A percentile compares a stretch with the other conserved stretches of the same genome.
Evolutionary conservation across 1,140 invertebrate species (phyloP).

Genomic region (Cotesia glomerata): DNA sequence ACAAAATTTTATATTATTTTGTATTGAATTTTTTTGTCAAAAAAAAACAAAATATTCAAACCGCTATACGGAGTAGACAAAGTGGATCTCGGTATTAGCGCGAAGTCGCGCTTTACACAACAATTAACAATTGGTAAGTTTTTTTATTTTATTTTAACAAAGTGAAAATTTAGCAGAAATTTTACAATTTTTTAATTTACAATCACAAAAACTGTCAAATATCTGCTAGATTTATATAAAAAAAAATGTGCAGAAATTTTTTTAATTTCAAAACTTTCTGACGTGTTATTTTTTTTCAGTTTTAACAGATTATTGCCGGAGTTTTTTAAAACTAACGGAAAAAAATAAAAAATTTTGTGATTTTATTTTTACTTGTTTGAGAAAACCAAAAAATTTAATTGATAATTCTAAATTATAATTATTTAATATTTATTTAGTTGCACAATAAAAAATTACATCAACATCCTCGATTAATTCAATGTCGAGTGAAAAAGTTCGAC

Average conservation of each 20-base stretch:
- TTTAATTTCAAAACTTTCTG: too few relatives aligned
- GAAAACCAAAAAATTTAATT: too few relatives aligned
- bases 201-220: too few relatives aligned
- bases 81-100: constrained; percentile 52
- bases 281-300: too few relatives aligned
- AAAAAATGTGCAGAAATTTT: too few relatives aligned
- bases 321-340: too few relatives aligned
- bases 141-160: neutral
- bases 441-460: neutral
- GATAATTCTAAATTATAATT: too few relatives aligned
- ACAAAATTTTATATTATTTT: neutral
- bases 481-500: constrained; percentile 8
- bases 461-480: constrained; percentile 18
- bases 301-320: too few relatives aligned
- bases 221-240: too few relatives aligned
- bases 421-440: neutral
- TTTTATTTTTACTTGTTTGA: too few relatives aligned
- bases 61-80: constrained; percentile 30
- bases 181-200: too few relatives aligned
- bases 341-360: too few relatives aligned
- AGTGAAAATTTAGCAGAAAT: neutral
- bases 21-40: neutral
- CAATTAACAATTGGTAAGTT: constrained; percentile 60
- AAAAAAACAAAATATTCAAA: neutral
- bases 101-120: constrained; percentile 44